A percentile compares a stretch with the other conserved stretches of the same genome.
phyloP scores from a whole-genome alignment of 2,113 vertebrate species.

The Vulpes lagopus region DNA sequence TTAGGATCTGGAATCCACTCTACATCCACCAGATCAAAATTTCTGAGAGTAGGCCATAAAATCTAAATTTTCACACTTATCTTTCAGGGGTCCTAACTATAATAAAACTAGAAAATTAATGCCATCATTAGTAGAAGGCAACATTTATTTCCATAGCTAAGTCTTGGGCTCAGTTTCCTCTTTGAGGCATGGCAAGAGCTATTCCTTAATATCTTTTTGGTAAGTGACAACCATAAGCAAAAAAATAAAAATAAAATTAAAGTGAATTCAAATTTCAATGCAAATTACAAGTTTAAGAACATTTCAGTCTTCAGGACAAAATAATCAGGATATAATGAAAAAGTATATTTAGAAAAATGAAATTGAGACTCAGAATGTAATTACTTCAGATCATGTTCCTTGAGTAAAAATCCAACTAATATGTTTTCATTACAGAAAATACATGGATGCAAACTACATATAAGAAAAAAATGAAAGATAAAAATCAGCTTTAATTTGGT shows the following conservation, averaged over 20 bases:
- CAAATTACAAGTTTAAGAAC: conserved; percentile 57
- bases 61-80: background rate
- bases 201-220: background rate
- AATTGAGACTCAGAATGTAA: background rate
- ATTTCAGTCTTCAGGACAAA: conserved; percentile 49
- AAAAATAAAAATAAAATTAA: background rate
- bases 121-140: background rate
- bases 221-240: background rate
- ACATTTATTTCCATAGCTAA: background rate
- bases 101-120: background rate
- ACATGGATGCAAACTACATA: background rate
- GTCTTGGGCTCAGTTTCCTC: background rate
- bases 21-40: conserved; percentile 6
- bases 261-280: background rate
- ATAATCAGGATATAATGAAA: conserved; percentile 39
- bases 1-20: background rate
- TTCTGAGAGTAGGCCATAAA: background rate
- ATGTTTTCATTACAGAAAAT: conserved; percentile 32
- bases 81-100: background rate
- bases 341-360: conserved; percentile 51
- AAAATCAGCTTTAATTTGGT: background rate
- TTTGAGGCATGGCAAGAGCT: background rate
- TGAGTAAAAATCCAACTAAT: background rate
- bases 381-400: conserved; percentile 24
- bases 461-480: background rate